These are phyloP conservation scores for Leptinotarsa texana DNA, from an alignment of 1,140 invertebrate species.

Conservation along the genomic window DNA sequence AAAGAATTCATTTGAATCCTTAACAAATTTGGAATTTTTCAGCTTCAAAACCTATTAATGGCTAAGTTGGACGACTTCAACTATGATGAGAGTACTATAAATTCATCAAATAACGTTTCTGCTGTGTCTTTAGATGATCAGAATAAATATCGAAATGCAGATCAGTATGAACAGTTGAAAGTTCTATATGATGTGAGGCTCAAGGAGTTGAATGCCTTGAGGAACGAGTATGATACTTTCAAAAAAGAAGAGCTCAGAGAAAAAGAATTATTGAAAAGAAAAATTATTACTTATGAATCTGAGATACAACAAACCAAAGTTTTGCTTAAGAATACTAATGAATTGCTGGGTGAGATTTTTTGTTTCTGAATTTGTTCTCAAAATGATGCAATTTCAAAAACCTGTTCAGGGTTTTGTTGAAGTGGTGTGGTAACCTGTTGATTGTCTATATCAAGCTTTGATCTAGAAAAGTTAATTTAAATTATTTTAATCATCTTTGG, in stretches of 20 bases:
- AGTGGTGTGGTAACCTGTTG: no score
- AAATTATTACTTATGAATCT: slow-evolving; percentile 42
- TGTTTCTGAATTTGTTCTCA: no score
- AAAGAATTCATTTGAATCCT: neutral
- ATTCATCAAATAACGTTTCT: slow-evolving; percentile 51
- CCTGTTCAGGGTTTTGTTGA: no score
- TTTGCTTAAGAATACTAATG: slow-evolving; percentile 43
- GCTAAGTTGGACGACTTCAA: slow-evolving; percentile 51
- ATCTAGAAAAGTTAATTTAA: no score
- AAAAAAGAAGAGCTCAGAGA: slow-evolving; percentile 42
- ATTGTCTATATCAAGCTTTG: no score
- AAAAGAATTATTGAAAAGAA: slow-evolving; percentile 43
- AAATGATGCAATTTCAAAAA: no score
- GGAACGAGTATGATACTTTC: slow-evolving; percentile 45
- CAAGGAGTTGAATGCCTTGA: slow-evolving; percentile 49
- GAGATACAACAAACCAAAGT: slow-evolving; percentile 45
- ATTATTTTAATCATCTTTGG: no score
- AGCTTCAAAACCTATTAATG: slow-evolving; percentile 50
- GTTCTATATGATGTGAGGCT: slow-evolving; percentile 53
- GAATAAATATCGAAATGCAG: slow-evolving; percentile 45
- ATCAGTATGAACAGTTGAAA: slow-evolving; percentile 51
- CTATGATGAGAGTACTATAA: slow-evolving; percentile 53
- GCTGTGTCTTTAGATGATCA: slow-evolving; percentile 36
- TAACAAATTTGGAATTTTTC: slow-evolving; percentile 10
- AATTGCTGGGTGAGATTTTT: slow-evolving; percentile 42